phyloP scores from a whole-genome alignment of 1,140 invertebrate genomes.

The Drosophila baimaii region DNA sequence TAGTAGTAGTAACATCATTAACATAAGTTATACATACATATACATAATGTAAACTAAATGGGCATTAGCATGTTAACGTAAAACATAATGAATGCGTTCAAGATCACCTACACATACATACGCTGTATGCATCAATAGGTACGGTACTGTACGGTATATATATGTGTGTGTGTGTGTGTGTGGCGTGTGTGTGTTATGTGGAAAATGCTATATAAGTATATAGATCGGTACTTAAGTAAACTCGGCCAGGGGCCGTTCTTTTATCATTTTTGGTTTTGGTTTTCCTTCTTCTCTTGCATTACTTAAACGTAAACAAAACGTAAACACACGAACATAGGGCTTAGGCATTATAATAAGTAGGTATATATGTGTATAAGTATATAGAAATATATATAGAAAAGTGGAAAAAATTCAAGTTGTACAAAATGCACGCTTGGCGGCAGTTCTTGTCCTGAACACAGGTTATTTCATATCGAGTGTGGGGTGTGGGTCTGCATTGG shows the following conservation, averaged over 20 bases:
- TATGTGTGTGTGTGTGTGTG: slow-evolving; percentile 12
- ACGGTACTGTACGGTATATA: slow-evolving; percentile 26
- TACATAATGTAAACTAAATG: slow-evolving; percentile 59
- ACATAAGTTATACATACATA: slow-evolving; percentile 59
- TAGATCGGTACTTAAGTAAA: slow-evolving; percentile 64
- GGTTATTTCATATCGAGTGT: slow-evolving; percentile 50
- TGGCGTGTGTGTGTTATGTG: slow-evolving; percentile 28
- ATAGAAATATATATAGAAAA: slow-evolving; percentile 62
- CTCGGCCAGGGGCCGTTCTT: slow-evolving; percentile 60
- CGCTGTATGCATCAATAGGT: slow-evolving; percentile 49
- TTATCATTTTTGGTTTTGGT: slow-evolving; percentile 49
- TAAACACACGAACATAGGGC: slow-evolving; percentile 71
- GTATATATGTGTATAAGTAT: slow-evolving; percentile 54
- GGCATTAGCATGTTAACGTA: slow-evolving; percentile 63
- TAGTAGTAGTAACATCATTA: slow-evolving; percentile 59
- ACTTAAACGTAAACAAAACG: slow-evolving; percentile 72
- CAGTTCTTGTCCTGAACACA: slow-evolving; percentile 51
- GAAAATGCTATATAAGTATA: slow-evolving; percentile 47
- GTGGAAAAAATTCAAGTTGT: slow-evolving; percentile 55
- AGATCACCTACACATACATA: slow-evolving; percentile 59
- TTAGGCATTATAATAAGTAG: slow-evolving; percentile 60
- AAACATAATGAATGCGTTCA: slow-evolving; percentile 62
- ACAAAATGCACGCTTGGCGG: slow-evolving; percentile 60
- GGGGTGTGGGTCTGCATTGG: slow-evolving; percentile 14
- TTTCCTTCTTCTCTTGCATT: slow-evolving; percentile 58